Base-by-base conservation (phyloP, 1,140 invertebrate species). In the Cotesia glomerata region DNA sequence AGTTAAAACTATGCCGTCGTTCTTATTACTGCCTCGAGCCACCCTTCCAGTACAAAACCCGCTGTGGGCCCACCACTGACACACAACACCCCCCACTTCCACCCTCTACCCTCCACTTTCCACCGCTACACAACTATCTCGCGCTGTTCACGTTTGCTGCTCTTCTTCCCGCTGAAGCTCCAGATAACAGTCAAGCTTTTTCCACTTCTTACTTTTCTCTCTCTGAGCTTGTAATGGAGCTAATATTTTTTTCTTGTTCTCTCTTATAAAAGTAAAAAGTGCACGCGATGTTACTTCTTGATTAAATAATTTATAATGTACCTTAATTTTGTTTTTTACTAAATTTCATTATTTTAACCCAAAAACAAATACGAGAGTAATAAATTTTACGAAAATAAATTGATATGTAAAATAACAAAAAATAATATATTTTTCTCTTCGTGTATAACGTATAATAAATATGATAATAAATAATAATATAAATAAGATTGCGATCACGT, bases 1-100 rank as follows among this genome's bases (percentile, higher is more conserved):
- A 86, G 85, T 87, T 86, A 86, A 87, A 87, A 87, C 85, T 87
- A 87, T 86, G 84, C 85, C 81, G 82, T 85, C 85, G 85, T 86
- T 87, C 86, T 87, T 86, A 86, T 87, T 87, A 86, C 84, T 81
- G 85, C 85, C 84, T 80, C 72, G 79, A 86, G 85, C 84, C 82
- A 85, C 80, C 80, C 81, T 80, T 36, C 39, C 16, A 34, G 45
- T 18, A 34, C 34, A 7, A 64, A 45, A 45, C 39, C 39, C 34
- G 77, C 77, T 79, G 77, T 71, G 68, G 59, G 72, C 69, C 71
- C 74, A 66, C 54, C 7, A 61, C 59, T 65, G 68, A 72, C 71
- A 72, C 71, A 71, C 67, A 62, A 58, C 74, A 45, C 5, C 11
- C 39, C 11, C 7, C 18, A 73, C 56, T 52, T 45, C 7, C 18